Base-by-base conservation (phyloP, 2,113 vertebrate species). In the Sinocyclocheilus maitianheensis region DNA sequence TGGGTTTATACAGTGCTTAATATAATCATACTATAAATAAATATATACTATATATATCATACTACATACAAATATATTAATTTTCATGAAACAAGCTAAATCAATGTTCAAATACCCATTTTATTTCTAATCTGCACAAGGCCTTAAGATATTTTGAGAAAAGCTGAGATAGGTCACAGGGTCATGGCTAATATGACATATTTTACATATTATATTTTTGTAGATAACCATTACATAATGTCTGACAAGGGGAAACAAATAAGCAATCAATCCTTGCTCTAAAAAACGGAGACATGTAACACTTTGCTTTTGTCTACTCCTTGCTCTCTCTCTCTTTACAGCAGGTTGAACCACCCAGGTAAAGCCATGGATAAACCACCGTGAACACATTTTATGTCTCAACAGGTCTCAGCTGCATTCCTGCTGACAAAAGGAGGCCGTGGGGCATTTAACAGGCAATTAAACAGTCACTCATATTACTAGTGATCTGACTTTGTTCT, bases 271-370 rank as follows among this genome's bases (percentile, higher is more conserved):
- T 71, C n/a, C 48, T 22, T 1, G 10, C 14, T 63, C 13, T 26
- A 34, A 37, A 84, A 60, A 77, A 40, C 20, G 0, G 34, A 55
- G 24, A 55, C 53, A 80, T 30, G 37, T 65, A 65, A 81, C 78
- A 46, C 40, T 67, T 69, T 69, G 12, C 22, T 63, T 24, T 46
- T 46, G 58, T 69, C 46, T 53, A 1, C 14, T 37, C 5, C 40
- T 40, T 40, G 40, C 40, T 40, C 40, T 40, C 40, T 40, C 40
- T 40, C 40, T 40, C 58, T 74, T 18, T 40, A 72, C 24, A 58
- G 11, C 24, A 46, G 53, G 40, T 26, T 26, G 20, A 65, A 51
- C 86, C 84, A 37, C 85, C 79, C 83, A 89, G 62, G 85, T 84
- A 43, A 80, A 65, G n/a, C 22, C 5, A 26, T 63, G 34, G 83